Conservation (phyloP, 2,888 invertebrate species). For the Eretmocerus hayati region DNA sequence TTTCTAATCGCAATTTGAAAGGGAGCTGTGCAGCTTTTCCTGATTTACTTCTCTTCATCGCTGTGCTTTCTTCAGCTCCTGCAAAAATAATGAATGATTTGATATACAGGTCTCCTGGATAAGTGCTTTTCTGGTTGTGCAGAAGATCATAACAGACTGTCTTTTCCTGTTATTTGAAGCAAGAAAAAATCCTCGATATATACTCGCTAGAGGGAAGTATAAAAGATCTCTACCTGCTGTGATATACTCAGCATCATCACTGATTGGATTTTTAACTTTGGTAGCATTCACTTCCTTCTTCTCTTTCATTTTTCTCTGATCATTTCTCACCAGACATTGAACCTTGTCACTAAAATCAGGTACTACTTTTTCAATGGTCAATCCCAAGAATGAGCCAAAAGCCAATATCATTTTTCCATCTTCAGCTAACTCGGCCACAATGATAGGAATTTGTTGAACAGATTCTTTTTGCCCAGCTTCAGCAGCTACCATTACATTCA, state of each 20-base stretch:
- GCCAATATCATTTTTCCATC: slow-evolving; percentile 36
- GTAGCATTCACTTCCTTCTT: slow-evolving; percentile 39
- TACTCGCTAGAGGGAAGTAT: not conserved
- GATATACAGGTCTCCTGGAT: too few species aligned
- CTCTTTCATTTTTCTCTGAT: slow-evolving; percentile 39
- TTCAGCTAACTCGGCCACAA: slow-evolving; percentile 42
- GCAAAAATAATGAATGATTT: slow-evolving; percentile 2
- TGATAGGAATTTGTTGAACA: slow-evolving; percentile 53
- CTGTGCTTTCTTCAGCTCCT: slow-evolving; percentile 22
- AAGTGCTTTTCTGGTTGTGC: too few species aligned
- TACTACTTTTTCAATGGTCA: slow-evolving; percentile 37
- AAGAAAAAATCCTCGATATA: not conserved
- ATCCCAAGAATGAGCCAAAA: slow-evolving; percentile 34
- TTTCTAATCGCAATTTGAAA: slow-evolving; percentile 76
- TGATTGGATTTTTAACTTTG: slow-evolving; percentile 47
- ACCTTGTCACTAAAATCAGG: slow-evolving; percentile 46
- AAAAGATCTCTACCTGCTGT: slow-evolving; percentile 39
- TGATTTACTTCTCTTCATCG: slow-evolving; percentile 41
- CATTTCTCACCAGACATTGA: slow-evolving; percentile 48
- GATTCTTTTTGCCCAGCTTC: slow-evolving; percentile 48
- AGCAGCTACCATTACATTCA: slow-evolving; percentile 56
- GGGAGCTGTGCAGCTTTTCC: slow-evolving; percentile 58
- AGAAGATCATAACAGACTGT: not conserved
- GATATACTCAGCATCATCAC: slow-evolving; percentile 50
- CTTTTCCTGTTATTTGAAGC: not conserved